These are phyloP conservation scores for Sesamia inferens DNA, from an alignment of 2,888 invertebrate genomes.

Conservation along the genomic window DNA sequence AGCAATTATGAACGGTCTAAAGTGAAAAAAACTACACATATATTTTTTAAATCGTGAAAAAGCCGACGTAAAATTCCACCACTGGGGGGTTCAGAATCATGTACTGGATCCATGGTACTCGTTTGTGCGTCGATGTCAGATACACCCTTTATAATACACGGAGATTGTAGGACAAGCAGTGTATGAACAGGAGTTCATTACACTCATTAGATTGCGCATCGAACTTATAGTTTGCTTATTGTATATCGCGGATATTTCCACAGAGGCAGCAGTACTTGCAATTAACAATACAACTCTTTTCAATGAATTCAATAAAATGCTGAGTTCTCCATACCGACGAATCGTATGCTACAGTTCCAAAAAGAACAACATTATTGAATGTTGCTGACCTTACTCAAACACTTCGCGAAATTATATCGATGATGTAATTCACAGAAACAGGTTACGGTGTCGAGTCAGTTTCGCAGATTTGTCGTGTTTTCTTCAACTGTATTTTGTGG, in stretches of 20 bases:
- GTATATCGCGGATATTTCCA: background rate
- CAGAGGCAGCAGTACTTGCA: background rate
- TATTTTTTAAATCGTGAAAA: too few species aligned
- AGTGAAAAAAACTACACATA: too few species aligned
- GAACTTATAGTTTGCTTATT: background rate
- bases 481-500: constrained; percentile 9
- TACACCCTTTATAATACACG: background rate
- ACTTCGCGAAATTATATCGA: constrained; percentile 51
- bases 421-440: constrained; percentile 63
- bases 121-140: too few species aligned
- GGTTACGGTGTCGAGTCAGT: constrained; percentile 38
- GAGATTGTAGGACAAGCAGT: too few species aligned
- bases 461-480: constrained; percentile 23
- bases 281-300: constrained; percentile 2
- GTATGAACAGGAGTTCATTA: background rate
- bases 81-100: too few species aligned
- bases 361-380: constrained; percentile 26
- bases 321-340: background rate
- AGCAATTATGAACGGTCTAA: too few species aligned
- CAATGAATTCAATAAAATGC: constrained; percentile 20
- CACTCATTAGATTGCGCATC: background rate
- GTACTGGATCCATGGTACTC: too few species aligned
- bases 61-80: too few species aligned
- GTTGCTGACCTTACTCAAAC: constrained; percentile 59
- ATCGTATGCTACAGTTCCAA: constrained; percentile 7